Percentiles rank a stretch among this genome's conserved stretches.
Conservation (phyloP, 2,888 invertebrate species). For the Elegia similella region DNA sequence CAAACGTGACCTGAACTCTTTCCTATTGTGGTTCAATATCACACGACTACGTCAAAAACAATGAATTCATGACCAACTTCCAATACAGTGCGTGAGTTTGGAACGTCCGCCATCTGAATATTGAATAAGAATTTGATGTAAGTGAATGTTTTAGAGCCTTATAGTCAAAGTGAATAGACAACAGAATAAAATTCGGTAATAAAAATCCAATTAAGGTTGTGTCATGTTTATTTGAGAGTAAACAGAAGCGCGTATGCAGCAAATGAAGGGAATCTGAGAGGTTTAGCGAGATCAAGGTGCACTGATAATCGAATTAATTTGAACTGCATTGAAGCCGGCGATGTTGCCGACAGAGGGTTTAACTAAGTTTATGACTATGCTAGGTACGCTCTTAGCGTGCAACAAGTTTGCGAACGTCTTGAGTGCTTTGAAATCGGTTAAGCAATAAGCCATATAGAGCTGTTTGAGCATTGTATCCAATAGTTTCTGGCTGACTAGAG, state of each 20-base stretch:
- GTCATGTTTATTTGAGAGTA: slow-evolving; percentile 44
- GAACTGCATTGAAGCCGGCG: slow-evolving; percentile 66
- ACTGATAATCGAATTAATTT: slow-evolving; percentile 78
- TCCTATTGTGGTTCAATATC: slow-evolving; percentile 74
- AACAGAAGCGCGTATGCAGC: slow-evolving; percentile 41
- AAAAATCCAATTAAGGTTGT: slow-evolving; percentile 31
- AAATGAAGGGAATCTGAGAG: slow-evolving; percentile 68
- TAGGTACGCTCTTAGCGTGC: slow-evolving; percentile 68
- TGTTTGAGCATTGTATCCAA: slow-evolving; percentile 44
- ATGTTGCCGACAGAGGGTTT: slow-evolving; percentile 68
- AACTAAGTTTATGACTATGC: slow-evolving; percentile 79
- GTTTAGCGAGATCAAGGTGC: slow-evolving; percentile 72
- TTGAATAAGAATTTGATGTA: slow-evolving; percentile 54
- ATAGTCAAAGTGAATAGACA: slow-evolving; percentile 27
- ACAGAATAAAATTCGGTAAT: slow-evolving; percentile 17
- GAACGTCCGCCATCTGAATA: slow-evolving; percentile 54
- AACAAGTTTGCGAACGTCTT: slow-evolving; percentile 78
- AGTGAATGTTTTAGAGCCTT: slow-evolving; percentile 38
- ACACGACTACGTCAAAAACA: slow-evolving; percentile 72
- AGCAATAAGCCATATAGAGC: slow-evolving; percentile 46
- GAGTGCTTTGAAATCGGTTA: slow-evolving; percentile 74
- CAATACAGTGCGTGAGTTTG: slow-evolving; percentile 57
- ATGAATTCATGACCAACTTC: slow-evolving; percentile 76
- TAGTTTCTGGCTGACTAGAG: slow-evolving; percentile 34
- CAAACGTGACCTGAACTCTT: slow-evolving; percentile 76